These are phyloP conservation scores for Antechinus flavipes DNA, from an alignment of 2,113 vertebrate genomes.

Conservation along the genomic window DNA sequence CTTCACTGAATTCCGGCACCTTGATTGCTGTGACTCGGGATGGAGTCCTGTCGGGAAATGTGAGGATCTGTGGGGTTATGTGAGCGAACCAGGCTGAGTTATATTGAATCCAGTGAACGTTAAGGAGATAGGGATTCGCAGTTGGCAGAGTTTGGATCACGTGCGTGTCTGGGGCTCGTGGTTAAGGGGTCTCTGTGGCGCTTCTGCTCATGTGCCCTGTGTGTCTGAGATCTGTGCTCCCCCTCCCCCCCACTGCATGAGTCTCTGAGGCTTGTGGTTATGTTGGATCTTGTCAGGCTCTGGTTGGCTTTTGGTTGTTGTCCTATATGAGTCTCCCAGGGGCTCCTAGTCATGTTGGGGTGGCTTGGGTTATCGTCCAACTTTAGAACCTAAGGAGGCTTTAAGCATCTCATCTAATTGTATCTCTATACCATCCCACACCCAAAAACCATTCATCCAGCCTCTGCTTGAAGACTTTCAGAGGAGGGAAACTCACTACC, in stretches of 20 bases:
- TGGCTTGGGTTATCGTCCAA: background rate
- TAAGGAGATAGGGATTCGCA: background rate
- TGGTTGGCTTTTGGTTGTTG: background rate
- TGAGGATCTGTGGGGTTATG: background rate
- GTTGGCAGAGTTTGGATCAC: background rate
- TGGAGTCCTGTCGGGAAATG: background rate
- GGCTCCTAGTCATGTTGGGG: background rate
- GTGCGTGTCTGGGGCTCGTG: background rate
- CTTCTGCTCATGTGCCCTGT: constrained; percentile 48
- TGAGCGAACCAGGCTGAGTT: background rate
- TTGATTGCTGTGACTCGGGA: background rate
- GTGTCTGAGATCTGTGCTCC: constrained; percentile 55
- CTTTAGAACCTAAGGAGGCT: background rate
- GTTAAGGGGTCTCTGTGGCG: background rate
- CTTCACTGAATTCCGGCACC: background rate
- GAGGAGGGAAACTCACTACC: background rate
- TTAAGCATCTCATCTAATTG: background rate
- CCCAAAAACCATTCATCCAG: background rate
- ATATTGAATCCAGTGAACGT: background rate
- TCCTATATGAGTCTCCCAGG: background rate
- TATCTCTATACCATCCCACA: background rate
- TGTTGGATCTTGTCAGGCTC: background rate
- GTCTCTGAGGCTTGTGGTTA: constrained; percentile 34
- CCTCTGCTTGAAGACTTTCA: background rate
- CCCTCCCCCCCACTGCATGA: background rate